phyloP scores from a whole-genome alignment of 2,888 invertebrate species.

The Limulus polyphemus region DNA sequence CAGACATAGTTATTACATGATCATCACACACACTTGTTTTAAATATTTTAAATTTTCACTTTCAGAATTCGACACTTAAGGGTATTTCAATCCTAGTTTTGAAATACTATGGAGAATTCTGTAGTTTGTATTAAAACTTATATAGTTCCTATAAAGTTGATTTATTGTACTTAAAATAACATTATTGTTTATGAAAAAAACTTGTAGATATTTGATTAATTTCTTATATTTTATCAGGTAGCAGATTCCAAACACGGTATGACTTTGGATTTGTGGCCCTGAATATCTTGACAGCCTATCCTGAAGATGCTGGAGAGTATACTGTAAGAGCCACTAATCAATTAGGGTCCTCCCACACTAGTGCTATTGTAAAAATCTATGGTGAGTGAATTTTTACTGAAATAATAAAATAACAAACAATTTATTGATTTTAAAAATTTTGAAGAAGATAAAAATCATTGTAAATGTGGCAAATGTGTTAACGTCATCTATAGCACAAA shows the following conservation, averaged over 20 bases:
- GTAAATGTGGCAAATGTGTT: too few relatives aligned
- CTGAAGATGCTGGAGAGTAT: conserved; percentile 91
- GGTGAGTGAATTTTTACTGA: conserved; percentile 10
- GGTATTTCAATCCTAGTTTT: too few relatives aligned
- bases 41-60: too few relatives aligned
- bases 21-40: too few relatives aligned
- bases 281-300: conserved; percentile 84
- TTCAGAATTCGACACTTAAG: too few relatives aligned
- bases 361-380: conserved; percentile 62
- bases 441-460: too few relatives aligned
- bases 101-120: too few relatives aligned
- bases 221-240: conserved; percentile 37
- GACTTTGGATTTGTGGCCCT: conserved; percentile 96
- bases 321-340: conserved; percentile 87
- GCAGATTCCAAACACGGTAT: conserved; percentile 84
- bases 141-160: too few relatives aligned
- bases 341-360: conserved; percentile 80
- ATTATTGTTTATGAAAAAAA: neutral
- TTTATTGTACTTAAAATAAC: too few relatives aligned
- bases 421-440: neutral
- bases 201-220: neutral
- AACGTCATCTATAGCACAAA: too few relatives aligned
- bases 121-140: too few relatives aligned
- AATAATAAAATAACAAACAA: conserved; percentile 22
- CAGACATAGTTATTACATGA: too few relatives aligned